Base-by-base conservation (phyloP, 2,797 vertebrate genomes). In the Sebastes taczanowskii region DNA sequence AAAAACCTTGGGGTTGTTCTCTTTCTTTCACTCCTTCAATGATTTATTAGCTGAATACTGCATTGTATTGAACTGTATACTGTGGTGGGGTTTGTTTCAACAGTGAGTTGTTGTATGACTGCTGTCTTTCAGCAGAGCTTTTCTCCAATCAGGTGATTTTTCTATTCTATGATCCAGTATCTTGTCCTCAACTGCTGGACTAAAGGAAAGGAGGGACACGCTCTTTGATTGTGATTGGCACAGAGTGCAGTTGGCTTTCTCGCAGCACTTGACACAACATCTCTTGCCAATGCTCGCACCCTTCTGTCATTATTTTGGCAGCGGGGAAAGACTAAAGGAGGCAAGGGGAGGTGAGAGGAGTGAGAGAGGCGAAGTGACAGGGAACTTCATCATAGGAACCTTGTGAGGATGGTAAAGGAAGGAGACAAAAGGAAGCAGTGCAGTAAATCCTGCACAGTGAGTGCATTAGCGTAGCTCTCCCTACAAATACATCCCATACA, bases 271-370 rank as follows among this genome's bases (percentile, higher is more conserved):
- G 86, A 92, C 89, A 90, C 85, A 88, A 81, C 77, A 86, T 83
- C 65, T 75, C 76, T 74, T 86, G 89, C 87, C 88, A 90, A 88
- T 81, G 86, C 71, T 84, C 64, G 86, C 72, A 68, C 80, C 78
- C 62, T 67, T 88, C 75, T 90, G 91, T 90, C 91, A 89, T 74
- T 75, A 64, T 84, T 76, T 78, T 92, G 84, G 88, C 91, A 85
- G 84, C 6, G 35, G 59, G 71, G 46, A 77, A 75, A 75, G 63
- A 84, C 72, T 86, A 67, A 75, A 67, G 66, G 61, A 83, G 78
- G 82, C 34, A 25, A 60, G 68, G 2, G 64, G 68, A 77, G 71
- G 81, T 49, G 78, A 75, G 72, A 58, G 80, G 49, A 60, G 35
- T 35, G 68, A 66, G 35, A 75, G 29, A 62, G 25, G 67, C 59